These are phyloP conservation scores for Conistra vaccinii DNA, from an alignment of 2,888 invertebrate species.

Conservation along the genomic window DNA sequence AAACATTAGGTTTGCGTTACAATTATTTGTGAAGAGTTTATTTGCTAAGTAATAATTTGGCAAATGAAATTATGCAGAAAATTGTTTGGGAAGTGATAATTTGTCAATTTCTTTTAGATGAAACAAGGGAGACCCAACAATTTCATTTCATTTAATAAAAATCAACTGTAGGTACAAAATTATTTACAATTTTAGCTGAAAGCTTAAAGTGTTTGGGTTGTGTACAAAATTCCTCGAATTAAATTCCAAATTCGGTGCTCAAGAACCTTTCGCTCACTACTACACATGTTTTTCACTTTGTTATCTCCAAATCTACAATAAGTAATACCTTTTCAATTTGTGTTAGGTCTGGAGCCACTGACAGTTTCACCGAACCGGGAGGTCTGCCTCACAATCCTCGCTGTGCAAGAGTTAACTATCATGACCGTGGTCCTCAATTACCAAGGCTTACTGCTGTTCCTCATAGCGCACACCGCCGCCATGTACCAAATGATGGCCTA, in stretches of 20 bases:
- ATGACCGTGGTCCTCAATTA: conserved; percentile 77
- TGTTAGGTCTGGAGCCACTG: conserved; percentile 79
- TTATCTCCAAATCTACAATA: neutral
- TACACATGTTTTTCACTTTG: neutral
- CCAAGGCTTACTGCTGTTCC: conserved; percentile 78
- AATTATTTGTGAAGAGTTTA: too few species aligned
- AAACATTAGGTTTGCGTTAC: too few species aligned
- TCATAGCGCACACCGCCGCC: conserved; percentile 80
- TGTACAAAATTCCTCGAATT: neutral
- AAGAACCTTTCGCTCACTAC: neutral
- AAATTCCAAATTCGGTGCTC: neutral
- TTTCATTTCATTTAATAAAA: too few species aligned
- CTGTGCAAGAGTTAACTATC: conserved; percentile 74
- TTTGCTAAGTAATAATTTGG: too few species aligned
- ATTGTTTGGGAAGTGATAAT: too few species aligned
- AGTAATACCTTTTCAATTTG: conserved; percentile 6
- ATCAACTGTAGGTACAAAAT: neutral
- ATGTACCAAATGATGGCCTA: conserved; percentile 80
- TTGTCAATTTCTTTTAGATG: too few species aligned
- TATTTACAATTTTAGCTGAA: neutral
- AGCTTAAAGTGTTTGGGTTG: neutral
- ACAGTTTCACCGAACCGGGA: conserved; percentile 75
- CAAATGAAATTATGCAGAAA: too few species aligned
- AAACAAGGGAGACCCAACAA: too few species aligned
- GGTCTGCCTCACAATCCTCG: conserved; percentile 76